Evolutionary conservation across 2,888 invertebrate species (phyloP).

Genomic region (Acanthosepion esculentum): DNA sequence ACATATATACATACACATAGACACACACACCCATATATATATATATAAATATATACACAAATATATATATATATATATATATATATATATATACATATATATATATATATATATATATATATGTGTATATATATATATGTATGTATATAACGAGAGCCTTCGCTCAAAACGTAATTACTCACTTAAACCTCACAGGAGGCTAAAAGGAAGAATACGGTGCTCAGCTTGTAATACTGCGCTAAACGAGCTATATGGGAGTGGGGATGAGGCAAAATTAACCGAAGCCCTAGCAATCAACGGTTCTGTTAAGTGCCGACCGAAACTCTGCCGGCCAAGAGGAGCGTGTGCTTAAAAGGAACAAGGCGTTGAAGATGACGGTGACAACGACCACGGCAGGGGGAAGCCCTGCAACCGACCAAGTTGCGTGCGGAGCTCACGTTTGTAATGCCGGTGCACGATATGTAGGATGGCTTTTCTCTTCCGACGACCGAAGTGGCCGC

Average conservation of each 20-base stretch:
- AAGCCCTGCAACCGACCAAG: neutral
- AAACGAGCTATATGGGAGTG: neutral
- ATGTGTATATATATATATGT: neutral
- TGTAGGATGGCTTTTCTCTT: neutral
- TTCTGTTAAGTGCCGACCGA: conserved; percentile 33
- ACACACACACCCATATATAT: neutral
- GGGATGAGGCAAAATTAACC: neutral
- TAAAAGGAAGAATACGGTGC: conserved; percentile 33
- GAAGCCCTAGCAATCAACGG: neutral
- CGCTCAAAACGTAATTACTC: neutral
- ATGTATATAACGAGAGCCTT: neutral
- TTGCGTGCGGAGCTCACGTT: conserved; percentile 23
- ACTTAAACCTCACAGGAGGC: conserved; percentile 22
- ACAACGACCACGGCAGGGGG: neutral
- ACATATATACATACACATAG: neutral
- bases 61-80: neutral
- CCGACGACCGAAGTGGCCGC: neutral
- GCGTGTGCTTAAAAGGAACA: conserved; percentile 14
- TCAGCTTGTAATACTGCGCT: neutral
- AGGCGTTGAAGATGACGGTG: neutral
- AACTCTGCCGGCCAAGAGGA: conserved; percentile 33
- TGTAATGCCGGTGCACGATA: neutral
- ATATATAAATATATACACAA: neutral
- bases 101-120: neutral
- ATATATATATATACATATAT: neutral